These are phyloP conservation scores for Chalcosyrphus nemorum DNA, from an alignment of 2,888 invertebrate species.

Conservation along the genomic window DNA sequence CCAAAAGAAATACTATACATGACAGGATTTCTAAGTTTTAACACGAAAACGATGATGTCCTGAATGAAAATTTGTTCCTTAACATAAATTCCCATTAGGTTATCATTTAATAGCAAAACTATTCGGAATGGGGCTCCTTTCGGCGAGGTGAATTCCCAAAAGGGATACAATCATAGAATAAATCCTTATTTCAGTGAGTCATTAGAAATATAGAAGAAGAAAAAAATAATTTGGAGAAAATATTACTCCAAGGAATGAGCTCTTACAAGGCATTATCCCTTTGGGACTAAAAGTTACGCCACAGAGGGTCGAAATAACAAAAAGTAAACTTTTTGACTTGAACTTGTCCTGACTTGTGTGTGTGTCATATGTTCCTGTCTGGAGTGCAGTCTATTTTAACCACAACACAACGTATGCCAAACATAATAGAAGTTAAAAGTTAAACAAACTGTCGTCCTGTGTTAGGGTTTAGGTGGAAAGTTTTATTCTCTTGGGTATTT, in stretches of 20 bases:
- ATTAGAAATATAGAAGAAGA: neutral
- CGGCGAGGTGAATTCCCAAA: neutral
- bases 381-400: slow-evolving; percentile 35
- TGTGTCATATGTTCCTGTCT: slow-evolving; percentile 2
- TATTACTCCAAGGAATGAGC: neutral
- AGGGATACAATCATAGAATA: neutral
- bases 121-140: neutral
- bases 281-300: slow-evolving; percentile 27
- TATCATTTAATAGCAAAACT: neutral
- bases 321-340: slow-evolving; percentile 34
- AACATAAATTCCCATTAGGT: slow-evolving; percentile 2
- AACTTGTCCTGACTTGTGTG: neutral
- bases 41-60: slow-evolving; percentile 7
- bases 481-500: neutral
- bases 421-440: neutral
- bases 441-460: neutral
- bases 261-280: neutral
- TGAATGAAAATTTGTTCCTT: neutral
- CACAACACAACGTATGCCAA: neutral
- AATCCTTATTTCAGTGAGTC: slow-evolving; percentile 5
- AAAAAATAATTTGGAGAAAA: too few species aligned
- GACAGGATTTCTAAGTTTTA: neutral
- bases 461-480: neutral
- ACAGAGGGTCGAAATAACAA: slow-evolving; percentile 37
- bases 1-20: neutral